A percentile compares a stretch with the other conserved stretches of the same genome.
These are phyloP conservation scores for Julus scandinavius DNA, from an alignment of 2,888 invertebrate genomes.

Conservation along the genomic window DNA sequence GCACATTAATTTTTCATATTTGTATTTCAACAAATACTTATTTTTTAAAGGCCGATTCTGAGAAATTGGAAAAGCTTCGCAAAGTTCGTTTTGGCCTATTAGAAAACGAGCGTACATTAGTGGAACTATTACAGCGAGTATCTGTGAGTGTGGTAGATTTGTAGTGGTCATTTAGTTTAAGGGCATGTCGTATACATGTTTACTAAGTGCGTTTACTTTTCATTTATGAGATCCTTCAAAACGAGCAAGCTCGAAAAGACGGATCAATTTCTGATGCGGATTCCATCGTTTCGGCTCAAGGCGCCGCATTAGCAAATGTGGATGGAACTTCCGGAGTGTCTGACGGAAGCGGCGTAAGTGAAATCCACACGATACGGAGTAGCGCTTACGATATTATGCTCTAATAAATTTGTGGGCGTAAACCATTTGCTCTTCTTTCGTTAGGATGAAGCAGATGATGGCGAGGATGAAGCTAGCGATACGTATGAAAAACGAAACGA, in stretches of 20 bases:
- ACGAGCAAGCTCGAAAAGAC: background rate
- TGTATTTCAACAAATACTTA: background rate
- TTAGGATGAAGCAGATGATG: slow-evolving; percentile 49
- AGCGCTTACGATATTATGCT: too few relatives aligned
- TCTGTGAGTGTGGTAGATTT: background rate
- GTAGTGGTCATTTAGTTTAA: background rate
- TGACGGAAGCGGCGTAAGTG: slow-evolving; percentile 45
- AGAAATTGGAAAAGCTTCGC: slow-evolving; percentile 52
- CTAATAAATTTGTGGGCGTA: too few relatives aligned
- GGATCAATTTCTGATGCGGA: slow-evolving; percentile 29
- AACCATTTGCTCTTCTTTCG: background rate
- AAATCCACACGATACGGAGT: too few relatives aligned
- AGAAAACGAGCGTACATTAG: slow-evolving; percentile 51
- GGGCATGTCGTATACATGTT: background rate
- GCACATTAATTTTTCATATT: background rate
- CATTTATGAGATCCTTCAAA: slow-evolving; percentile 4
- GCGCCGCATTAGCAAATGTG: slow-evolving; percentile 3
- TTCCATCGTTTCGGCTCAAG: slow-evolving; percentile 13
- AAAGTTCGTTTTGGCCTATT: slow-evolving; percentile 50
- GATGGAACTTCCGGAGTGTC: slow-evolving; percentile 49
- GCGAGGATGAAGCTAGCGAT: slow-evolving; percentile 43
- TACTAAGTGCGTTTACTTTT: background rate
- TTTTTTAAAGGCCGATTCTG: slow-evolving; percentile 43
- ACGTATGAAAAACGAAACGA: slow-evolving; percentile 53
- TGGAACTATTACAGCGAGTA: slow-evolving; percentile 50